phyloP scores from a whole-genome alignment of 2,888 invertebrate species.

The Cyaniris semiargus region DNA sequence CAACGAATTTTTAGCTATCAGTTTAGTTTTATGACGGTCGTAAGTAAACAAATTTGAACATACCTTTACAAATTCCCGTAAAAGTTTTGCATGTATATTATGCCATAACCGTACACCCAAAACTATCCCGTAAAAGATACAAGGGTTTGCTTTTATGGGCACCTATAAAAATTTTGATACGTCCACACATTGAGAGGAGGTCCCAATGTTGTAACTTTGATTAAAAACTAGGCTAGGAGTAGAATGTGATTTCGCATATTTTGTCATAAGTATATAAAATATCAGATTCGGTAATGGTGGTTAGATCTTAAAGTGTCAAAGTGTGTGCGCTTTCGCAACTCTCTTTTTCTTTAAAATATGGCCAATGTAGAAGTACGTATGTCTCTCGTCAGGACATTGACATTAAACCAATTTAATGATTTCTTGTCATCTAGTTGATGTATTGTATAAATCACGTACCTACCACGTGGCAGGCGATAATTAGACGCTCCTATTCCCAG shows the following conservation, averaged over 20 bases:
- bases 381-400: neutral
- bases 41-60: neutral
- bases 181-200: slow-evolving; percentile 11
- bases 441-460: slow-evolving; percentile 57
- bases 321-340: neutral
- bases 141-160: slow-evolving; percentile 23
- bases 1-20: neutral
- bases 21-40: neutral
- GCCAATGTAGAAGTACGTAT: neutral
- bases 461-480: slow-evolving; percentile 66
- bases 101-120: slow-evolving; percentile 17
- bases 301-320: neutral
- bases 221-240: neutral
- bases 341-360: neutral
- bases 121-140: slow-evolving; percentile 28
- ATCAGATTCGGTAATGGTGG: neutral
- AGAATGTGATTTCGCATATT: neutral
- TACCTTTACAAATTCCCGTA: slow-evolving; percentile 19
- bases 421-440: slow-evolving; percentile 29
- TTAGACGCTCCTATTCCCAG: slow-evolving; percentile 67
- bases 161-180: neutral
- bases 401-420: neutral
- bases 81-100: slow-evolving; percentile 22
- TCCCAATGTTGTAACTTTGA: neutral
- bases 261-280: neutral